Base-by-base conservation (phyloP, 2,113 vertebrate species). In the Coptodon bakossiorum region DNA sequence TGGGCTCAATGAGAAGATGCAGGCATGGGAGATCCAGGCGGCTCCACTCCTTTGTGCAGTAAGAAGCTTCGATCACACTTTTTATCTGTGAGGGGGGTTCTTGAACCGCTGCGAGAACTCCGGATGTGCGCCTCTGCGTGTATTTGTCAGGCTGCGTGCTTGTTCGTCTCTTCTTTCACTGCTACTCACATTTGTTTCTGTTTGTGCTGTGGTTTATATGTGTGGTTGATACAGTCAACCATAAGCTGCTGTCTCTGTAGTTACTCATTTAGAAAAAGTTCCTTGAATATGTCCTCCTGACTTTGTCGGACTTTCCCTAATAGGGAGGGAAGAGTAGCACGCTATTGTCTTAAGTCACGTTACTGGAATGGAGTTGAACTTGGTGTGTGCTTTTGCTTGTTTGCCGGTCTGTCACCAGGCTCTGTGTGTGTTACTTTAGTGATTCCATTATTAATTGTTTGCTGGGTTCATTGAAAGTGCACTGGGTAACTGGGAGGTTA, bases 41-140 rank as follows among this genome's bases (percentile, higher is more conserved):
- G 91, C 91, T 93, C 92, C 93, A 76, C 87, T 95, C 95, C 95
- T 96, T 95, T 96, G 91, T 94, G 92, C 94, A 96, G 96, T 97
- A 97, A 97, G 96, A 90, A 94, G 90, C 94, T 91, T 88, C 85
- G 22, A 76, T 83, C 90, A 89, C 80, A 91, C 89, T 95, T 89
- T 94, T 92, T 92, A 87, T 94, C 84, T 93, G 9, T 83, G 80
- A 57, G 38, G 59, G 53, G 89, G 84, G 92, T 83, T 85, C 83
- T 79, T 57, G 89, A 93, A 90, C 95, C 38, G 29, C 85, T 82
- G 88, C 82, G 78, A 94, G 87, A 88, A 86, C 88, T 92, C 92
- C 76, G 82, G 88, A 93, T 86, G 81, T 89, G 88, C 86, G 71
- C 31, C 88, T 94, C 81, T 91, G 85, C 85, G 71, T 92, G 84